These are phyloP conservation scores for Dermolepida albohirtum DNA, from an alignment of 2,888 invertebrate species.

Conservation along the genomic window DNA sequence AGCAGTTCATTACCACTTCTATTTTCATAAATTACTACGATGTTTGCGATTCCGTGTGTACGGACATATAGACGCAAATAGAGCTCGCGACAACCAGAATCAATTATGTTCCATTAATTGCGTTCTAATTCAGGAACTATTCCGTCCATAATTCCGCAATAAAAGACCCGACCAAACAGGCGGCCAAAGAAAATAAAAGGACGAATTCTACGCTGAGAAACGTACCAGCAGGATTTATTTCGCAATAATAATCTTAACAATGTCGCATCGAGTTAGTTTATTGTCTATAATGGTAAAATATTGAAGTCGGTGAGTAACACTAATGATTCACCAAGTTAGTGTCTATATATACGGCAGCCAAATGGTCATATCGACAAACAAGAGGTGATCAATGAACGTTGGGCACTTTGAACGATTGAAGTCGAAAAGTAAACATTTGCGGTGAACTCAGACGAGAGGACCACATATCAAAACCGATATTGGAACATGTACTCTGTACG, in stretches of 20 bases:
- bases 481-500: background rate
- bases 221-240: background rate
- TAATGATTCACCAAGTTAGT: background rate
- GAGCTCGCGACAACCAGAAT: constrained; percentile 9
- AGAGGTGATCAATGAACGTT: constrained; percentile 20
- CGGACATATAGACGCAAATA: background rate
- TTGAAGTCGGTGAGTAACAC: constrained; percentile 6
- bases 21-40: constrained; percentile 13
- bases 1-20: constrained; percentile 18
- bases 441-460: constrained; percentile 13
- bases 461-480: constrained; percentile 18
- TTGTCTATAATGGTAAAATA: constrained; percentile 1
- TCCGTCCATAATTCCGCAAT: constrained; percentile 7
- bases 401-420: background rate
- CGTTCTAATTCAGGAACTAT: background rate
- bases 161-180: too few relatives aligned
- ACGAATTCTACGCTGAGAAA: too few relatives aligned
- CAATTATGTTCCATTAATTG: constrained; percentile 17
- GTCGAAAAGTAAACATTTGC: constrained; percentile 31
- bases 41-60: too few relatives aligned
- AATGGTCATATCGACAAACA: background rate
- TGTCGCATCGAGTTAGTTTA: background rate
- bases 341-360: background rate
- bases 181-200: too few relatives aligned
- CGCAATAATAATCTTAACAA: too few relatives aligned